phyloP scores from a whole-genome alignment of 2,888 invertebrate genomes.

The Drosophila phalerata region DNA sequence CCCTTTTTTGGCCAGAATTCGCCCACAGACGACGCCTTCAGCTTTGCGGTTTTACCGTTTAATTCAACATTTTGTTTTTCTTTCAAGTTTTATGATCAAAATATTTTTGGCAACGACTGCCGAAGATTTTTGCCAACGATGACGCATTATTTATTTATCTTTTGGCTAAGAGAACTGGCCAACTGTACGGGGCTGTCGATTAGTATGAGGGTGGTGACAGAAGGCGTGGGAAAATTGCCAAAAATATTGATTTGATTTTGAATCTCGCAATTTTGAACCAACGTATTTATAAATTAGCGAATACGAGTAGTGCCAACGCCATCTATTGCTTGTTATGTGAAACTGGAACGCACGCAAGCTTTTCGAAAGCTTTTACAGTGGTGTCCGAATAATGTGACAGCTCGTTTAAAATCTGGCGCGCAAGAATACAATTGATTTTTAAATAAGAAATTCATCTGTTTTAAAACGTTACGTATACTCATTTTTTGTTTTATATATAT shows the following conservation, averaged over 20 bases:
- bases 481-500: background rate
- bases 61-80: slow-evolving; percentile 39
- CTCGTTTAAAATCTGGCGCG: background rate
- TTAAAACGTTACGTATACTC: slow-evolving; percentile 1
- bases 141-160: slow-evolving; percentile 66
- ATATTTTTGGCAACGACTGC: slow-evolving; percentile 43
- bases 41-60: slow-evolving; percentile 32
- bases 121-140: slow-evolving; percentile 44
- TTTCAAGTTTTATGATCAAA: slow-evolving; percentile 46
- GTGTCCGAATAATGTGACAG: slow-evolving; percentile 16
- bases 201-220: background rate
- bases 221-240: slow-evolving; percentile 7
- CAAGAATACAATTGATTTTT: background rate
- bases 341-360: slow-evolving; percentile 38
- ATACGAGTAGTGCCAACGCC: slow-evolving; percentile 19
- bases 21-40: slow-evolving; percentile 10
- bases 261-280: slow-evolving; percentile 7
- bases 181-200: background rate
- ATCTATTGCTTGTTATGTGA: slow-evolving; percentile 28
- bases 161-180: slow-evolving; percentile 9
- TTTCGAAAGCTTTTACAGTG: slow-evolving; percentile 63
- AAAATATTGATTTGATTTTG: slow-evolving; percentile 26
- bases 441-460: background rate
- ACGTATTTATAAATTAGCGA: slow-evolving; percentile 6
- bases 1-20: slow-evolving; percentile 22